These are phyloP conservation scores for Eospalax fontanierii DNA, from an alignment of 2,797 vertebrate species.

Conservation along the genomic window DNA sequence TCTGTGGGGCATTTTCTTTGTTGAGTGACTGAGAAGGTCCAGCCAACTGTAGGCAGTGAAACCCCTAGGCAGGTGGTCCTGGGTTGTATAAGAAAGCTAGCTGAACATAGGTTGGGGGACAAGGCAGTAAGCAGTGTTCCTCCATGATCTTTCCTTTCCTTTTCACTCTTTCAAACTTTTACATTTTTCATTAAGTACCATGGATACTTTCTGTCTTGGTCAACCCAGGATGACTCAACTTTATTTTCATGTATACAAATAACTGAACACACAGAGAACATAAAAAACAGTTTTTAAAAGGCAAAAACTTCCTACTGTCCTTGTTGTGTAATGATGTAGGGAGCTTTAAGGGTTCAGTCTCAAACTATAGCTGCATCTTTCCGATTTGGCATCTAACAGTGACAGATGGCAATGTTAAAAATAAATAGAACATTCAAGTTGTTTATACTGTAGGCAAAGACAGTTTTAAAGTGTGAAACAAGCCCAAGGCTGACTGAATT, in stretches of 20 bases:
- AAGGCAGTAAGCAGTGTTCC: too few species aligned
- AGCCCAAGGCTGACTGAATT: slow-evolving; percentile 60
- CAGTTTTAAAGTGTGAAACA: slow-evolving; percentile 84
- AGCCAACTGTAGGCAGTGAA: too few species aligned
- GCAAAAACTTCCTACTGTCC: neutral
- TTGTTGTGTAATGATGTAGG: slow-evolving; percentile 57
- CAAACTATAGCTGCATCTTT: neutral
- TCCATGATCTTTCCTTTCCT: neutral
- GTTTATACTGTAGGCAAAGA: slow-evolving; percentile 72
- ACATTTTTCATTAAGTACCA: slow-evolving; percentile 6
- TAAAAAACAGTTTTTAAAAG: slow-evolving; percentile 13
- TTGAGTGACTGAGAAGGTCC: too few species aligned
- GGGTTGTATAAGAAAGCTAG: too few species aligned
- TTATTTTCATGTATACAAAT: slow-evolving; percentile 67
- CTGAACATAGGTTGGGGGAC: too few species aligned
- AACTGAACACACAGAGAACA: slow-evolving; percentile 67
- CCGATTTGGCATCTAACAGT: slow-evolving; percentile 76
- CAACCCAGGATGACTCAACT: slow-evolving; percentile 55
- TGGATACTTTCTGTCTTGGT: slow-evolving; percentile 39
- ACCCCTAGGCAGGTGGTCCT: neutral
- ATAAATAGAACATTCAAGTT: slow-evolving; percentile 80
- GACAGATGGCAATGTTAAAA: slow-evolving; percentile 86
- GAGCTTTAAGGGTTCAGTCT: slow-evolving; percentile 71
- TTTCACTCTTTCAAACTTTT: neutral
- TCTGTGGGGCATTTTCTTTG: too few species aligned